These are phyloP conservation scores for Microcebus jonahi DNA, from an alignment of 2,113 vertebrate species.

Conservation along the genomic window DNA sequence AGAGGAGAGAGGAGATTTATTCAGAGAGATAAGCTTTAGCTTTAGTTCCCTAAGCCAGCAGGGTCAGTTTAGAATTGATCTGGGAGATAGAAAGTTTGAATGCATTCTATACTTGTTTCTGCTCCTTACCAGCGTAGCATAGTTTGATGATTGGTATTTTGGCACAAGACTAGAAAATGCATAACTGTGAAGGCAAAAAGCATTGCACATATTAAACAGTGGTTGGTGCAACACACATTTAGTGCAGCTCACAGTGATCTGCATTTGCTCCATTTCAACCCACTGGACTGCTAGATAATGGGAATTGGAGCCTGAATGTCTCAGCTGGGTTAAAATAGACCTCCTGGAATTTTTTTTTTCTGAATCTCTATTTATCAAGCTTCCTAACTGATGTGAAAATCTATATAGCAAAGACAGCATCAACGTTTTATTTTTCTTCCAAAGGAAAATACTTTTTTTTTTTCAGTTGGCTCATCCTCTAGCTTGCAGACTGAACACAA, in stretches of 20 bases:
- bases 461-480: conserved; percentile 68
- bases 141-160: conserved; percentile 80
- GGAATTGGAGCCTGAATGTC: conserved; percentile 65
- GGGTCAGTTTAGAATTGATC: conserved; percentile 81
- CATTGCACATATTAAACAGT: conserved; percentile 74
- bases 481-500: conserved; percentile 64
- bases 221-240: conserved; percentile 55
- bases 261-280: conserved; percentile 71
- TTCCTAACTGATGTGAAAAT: conserved; percentile 77
- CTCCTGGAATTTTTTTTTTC: conserved; percentile 46
- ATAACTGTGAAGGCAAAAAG: conserved; percentile 72
- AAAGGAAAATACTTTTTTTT: conserved; percentile 70
- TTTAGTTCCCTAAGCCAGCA: conserved; percentile 75
- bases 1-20: conserved; percentile 36
- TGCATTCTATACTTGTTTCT: conserved; percentile 67
- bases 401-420: conserved; percentile 56
- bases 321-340: conserved; percentile 48
- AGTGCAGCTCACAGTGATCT: conserved; percentile 62
- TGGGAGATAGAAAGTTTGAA: conserved; percentile 57
- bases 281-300: conserved; percentile 70
- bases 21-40: conserved; percentile 66
- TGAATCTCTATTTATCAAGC: conserved; percentile 73
- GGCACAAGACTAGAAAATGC: conserved; percentile 70
- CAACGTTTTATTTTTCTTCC: conserved; percentile 55
- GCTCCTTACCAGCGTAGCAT: conserved; percentile 44